Conservation (phyloP, 1,140 invertebrate species). For the Drosophila lini region DNA sequence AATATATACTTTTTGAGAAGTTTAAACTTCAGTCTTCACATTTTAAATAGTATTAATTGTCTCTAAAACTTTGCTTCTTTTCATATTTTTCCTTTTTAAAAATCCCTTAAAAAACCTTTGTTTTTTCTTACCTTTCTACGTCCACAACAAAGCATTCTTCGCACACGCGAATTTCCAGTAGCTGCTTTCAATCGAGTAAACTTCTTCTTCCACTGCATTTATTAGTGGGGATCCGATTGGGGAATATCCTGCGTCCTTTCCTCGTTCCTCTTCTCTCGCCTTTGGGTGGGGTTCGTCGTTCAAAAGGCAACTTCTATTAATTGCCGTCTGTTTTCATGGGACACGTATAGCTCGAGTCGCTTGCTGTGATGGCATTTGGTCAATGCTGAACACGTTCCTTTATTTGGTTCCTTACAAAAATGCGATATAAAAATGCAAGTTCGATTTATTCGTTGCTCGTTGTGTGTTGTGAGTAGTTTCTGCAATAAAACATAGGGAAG, state of each 20-base stretch:
- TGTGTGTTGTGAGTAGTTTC: slow-evolving; percentile 32
- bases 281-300: slow-evolving; percentile 30
- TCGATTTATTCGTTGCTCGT: slow-evolving; percentile 74
- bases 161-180: slow-evolving; percentile 89
- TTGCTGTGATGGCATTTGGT: slow-evolving; percentile 37
- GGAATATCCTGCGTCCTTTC: slow-evolving; percentile 49
- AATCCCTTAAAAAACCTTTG: background rate
- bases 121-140: slow-evolving; percentile 90
- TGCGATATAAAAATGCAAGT: slow-evolving; percentile 66
- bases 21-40: background rate
- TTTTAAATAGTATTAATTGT: background rate
- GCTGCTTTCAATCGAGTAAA: slow-evolving; percentile 90
- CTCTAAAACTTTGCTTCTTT: background rate
- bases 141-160: slow-evolving; percentile 94
- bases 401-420: slow-evolving; percentile 44
- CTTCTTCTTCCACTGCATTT: slow-evolving; percentile 91
- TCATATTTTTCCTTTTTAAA: background rate
- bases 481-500: slow-evolving; percentile 26
- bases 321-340: slow-evolving; percentile 20
- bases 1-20: background rate
- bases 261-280: slow-evolving; percentile 24
- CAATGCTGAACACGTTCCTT: slow-evolving; percentile 50
- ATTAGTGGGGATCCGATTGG: slow-evolving; percentile 82
- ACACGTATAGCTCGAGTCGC: slow-evolving; percentile 22
- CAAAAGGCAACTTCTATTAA: slow-evolving; percentile 36